Conservation (phyloP, 2,888 invertebrate genomes). For the Scaeva pyrastri region DNA sequence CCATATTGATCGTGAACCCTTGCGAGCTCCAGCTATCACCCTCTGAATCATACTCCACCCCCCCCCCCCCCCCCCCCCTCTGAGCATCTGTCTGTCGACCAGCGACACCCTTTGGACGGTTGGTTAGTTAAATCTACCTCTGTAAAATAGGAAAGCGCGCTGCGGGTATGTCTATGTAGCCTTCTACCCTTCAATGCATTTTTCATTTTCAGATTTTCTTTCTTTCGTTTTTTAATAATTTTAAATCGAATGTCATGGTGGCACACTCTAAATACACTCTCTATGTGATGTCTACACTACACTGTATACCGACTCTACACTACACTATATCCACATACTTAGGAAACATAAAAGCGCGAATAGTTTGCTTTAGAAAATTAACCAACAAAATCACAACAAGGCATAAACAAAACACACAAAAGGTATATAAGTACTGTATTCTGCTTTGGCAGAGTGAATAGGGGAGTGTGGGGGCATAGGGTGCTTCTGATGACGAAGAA, state of each 20-base stretch:
- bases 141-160: too few relatives aligned
- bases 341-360: constrained; percentile 40
- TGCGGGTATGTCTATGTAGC: too few relatives aligned
- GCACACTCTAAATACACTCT: background rate
- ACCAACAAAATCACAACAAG: constrained; percentile 58
- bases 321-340: background rate
- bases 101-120: too few relatives aligned
- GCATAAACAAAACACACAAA: constrained; percentile 36
- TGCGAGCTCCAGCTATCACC: background rate
- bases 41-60: constrained; percentile 4
- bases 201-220: constrained; percentile 59
- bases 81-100: too few relatives aligned
- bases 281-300: too few relatives aligned
- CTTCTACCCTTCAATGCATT: constrained; percentile 47
- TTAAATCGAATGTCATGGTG: constrained; percentile 71
- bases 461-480: constrained; percentile 7
- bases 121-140: constrained; percentile 39
- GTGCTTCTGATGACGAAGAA: background rate
- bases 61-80: too few relatives aligned
- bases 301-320: too few relatives aligned
- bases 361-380: constrained; percentile 68
- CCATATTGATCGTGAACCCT: constrained; percentile 39
- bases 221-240: constrained; percentile 24
- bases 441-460: background rate
- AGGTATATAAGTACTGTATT: constrained; percentile 7